phyloP scores from a whole-genome alignment of 2,113 vertebrate genomes.

The Pavo muticus region DNA sequence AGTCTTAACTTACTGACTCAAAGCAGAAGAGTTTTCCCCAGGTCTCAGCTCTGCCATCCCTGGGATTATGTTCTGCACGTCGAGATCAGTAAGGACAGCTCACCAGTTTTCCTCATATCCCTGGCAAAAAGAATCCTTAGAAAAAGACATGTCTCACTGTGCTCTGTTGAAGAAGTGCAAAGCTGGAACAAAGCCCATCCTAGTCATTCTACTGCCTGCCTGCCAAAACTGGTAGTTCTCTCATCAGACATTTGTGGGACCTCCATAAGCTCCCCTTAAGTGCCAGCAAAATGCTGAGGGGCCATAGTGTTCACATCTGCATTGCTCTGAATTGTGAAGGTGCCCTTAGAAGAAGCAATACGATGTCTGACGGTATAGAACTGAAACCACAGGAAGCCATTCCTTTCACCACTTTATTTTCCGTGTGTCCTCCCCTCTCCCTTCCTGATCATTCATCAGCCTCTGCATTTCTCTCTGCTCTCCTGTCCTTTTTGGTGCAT shows the following conservation, averaged over 20 bases:
- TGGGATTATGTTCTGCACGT: not conserved
- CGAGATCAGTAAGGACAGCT: not conserved
- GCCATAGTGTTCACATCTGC: not conserved
- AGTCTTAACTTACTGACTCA: not conserved
- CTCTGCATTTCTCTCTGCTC: not conserved
- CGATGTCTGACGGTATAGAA: not conserved
- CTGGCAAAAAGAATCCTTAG: not conserved
- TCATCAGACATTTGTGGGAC: constrained; percentile 1
- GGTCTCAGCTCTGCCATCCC: not conserved
- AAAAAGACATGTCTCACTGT: not conserved
- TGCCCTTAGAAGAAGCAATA: not conserved
- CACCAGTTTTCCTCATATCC: not conserved
- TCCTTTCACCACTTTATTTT: not conserved
- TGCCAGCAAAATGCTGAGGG: constrained; percentile 28
- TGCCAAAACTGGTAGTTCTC: not conserved
- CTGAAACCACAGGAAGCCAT: not conserved
- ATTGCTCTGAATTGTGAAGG: not conserved
- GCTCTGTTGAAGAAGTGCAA: not conserved
- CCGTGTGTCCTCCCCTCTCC: not conserved
- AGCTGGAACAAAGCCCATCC: not conserved
- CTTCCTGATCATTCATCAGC: not conserved
- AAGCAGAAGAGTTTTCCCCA: not conserved
- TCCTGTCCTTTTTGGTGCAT: not conserved
- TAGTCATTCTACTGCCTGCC: not conserved
- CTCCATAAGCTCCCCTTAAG: not conserved